Evolutionary conservation across 2,113 vertebrate species (phyloP).

Genomic region (Pachycephala philippinensis): DNA sequence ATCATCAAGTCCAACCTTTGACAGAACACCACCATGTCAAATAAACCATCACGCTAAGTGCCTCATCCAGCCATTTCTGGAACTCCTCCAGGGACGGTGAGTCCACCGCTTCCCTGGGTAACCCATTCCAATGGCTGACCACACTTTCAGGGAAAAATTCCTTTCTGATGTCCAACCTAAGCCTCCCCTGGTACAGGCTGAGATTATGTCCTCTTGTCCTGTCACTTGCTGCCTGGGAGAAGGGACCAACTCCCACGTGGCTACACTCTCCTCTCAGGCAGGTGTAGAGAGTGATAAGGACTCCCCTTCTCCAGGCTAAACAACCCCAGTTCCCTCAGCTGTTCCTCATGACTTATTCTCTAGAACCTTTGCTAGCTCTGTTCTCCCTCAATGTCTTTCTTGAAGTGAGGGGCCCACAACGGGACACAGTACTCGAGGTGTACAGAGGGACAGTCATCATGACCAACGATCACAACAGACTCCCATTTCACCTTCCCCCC

Average conservation of each 20-base stretch:
- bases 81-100: background rate
- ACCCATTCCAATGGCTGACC: background rate
- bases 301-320: background rate
- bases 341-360: background rate
- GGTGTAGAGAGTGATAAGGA: background rate
- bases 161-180: background rate
- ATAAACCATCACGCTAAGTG: background rate
- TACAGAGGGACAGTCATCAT: background rate
- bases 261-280: background rate
- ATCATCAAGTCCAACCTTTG: background rate
- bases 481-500: background rate
- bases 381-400: background rate
- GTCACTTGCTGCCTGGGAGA: background rate
- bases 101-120: background rate
- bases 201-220: background rate
- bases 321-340: background rate
- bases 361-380: background rate
- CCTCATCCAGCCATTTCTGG: background rate
- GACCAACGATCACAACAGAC: background rate
- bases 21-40: background rate
- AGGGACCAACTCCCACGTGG: fast-evolving
- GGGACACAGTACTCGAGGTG: background rate
- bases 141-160: background rate
- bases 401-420: background rate
- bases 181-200: background rate